Evolutionary conservation across 2,888 invertebrate genomes (phyloP).

Genomic region (Xestia sexstrigata): DNA sequence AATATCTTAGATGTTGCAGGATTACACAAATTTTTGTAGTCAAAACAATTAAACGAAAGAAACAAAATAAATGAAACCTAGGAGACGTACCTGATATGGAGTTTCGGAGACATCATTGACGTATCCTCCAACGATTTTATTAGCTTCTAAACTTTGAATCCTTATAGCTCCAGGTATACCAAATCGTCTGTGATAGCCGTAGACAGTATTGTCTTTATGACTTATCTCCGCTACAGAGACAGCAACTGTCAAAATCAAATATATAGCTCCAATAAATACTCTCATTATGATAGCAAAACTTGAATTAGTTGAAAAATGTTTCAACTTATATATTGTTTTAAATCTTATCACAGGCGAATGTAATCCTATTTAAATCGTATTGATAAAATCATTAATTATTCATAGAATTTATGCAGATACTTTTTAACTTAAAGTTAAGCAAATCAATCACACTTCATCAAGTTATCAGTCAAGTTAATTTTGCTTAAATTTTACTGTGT

Average conservation of each 20-base stretch:
- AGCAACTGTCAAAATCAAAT: conserved; percentile 34
- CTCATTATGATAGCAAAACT: conserved; percentile 50
- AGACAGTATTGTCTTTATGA: conserved; percentile 12
- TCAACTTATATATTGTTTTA: conserved; percentile 39
- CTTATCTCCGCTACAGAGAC: conserved; percentile 20
- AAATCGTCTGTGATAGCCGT: conserved; percentile 57
- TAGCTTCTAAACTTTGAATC: conserved; percentile 69
- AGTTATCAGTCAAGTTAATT: background rate
- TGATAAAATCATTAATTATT: conserved; percentile 29
- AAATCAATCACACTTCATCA: background rate
- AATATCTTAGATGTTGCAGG: background rate
- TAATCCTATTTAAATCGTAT: conserved; percentile 28
- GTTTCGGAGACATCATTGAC: conserved; percentile 71
- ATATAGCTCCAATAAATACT: conserved; percentile 23
- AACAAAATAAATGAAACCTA: background rate
- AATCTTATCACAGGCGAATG: conserved; percentile 42
- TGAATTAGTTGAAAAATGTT: conserved; percentile 14
- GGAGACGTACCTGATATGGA: conserved; percentile 77
- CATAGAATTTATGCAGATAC: conserved; percentile 9
- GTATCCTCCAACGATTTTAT: conserved; percentile 76
- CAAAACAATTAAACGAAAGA: conserved; percentile 1
- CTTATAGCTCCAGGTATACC: conserved; percentile 75
- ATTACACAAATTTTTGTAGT: too few relatives aligned
- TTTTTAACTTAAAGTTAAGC: background rate
- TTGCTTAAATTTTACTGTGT: background rate